Base-by-base conservation (phyloP, 2,797 vertebrate genomes). In the Aratinga solstitialis region DNA sequence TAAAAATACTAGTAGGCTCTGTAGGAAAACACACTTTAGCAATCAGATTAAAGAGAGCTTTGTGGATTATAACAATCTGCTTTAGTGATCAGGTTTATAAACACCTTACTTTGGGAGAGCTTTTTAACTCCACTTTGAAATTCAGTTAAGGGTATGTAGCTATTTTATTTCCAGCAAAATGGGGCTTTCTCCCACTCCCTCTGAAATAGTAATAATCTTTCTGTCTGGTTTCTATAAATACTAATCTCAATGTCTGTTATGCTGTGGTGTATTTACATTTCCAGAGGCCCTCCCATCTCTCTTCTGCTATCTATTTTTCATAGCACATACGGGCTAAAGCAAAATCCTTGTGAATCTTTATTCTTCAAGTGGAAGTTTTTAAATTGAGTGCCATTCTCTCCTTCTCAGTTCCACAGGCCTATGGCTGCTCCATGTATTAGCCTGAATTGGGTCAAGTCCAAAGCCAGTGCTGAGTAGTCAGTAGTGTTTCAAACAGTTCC, bases 21-120 rank as follows among this genome's bases (percentile, higher is more conserved):
- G 38, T 47, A 92, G 74, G 53, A 84, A 89, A 94, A 68, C 56
- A 71, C 34, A 29, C 40, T 58, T 92, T 15, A 85, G 62, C 71
- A 79, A 56, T 92, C 59, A 67, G 68, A 85, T 94, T 93, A 90
- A 53, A 90, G 77, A 95, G 29, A 78, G 78, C 40, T 84, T 93
- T 91, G 74, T 67, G 36, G 86, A 77, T 73, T 92, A 38, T 45
- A 87, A 24, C 69, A 89, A 88, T 81, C 73, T 83, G 40, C 50
- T 86, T 89, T 89, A 92, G 91, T 62, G 61, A 40, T 74, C 2
- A 5, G 19, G 43, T 77, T 89, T 88, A 51, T 86, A 75, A 86
- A 93, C 93, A 84, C 58, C 30, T 62, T 90, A 72, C 66, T 87
- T 59, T 59, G 36, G 54, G 58, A 91, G 76, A 93, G 66, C 58